Percentiles rank a stretch among this genome's conserved stretches.
These are phyloP conservation scores for Mesorhabditis sp. DNA, from an alignment of 2,888 invertebrate species.

Conservation along the genomic window DNA sequence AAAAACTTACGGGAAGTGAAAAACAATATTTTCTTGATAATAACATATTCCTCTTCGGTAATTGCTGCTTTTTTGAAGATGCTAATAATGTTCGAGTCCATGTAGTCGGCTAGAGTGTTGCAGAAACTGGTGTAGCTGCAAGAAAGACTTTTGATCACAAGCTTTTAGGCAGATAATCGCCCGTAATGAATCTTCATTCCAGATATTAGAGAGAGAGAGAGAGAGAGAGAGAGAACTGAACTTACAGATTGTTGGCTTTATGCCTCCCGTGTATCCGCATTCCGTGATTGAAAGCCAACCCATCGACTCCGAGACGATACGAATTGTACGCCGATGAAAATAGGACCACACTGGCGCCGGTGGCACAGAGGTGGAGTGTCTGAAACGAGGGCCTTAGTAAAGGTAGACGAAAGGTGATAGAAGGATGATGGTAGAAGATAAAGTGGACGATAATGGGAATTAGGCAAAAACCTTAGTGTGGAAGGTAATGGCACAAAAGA, in stretches of 20 bases:
- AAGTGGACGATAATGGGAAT: too few relatives aligned
- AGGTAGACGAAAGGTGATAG: too few relatives aligned
- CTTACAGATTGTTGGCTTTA: too few relatives aligned
- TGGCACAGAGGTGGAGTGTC: not conserved
- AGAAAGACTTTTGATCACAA: not conserved
- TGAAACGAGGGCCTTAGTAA: not conserved
- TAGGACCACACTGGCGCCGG: not conserved
- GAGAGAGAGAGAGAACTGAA: too few relatives aligned
- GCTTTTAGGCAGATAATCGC: too few relatives aligned
- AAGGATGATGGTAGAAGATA: too few relatives aligned
- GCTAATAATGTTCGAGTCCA: not conserved
- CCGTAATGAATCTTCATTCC: too few relatives aligned
- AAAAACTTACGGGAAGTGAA: not conserved
- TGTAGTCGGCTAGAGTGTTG: not conserved
- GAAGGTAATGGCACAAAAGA: too few relatives aligned
- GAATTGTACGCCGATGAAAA: not conserved
- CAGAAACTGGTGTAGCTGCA: not conserved
- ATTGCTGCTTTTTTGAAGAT: not conserved
- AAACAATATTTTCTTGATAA: not conserved
- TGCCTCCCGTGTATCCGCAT: not conserved
- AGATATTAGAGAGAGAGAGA: too few relatives aligned
- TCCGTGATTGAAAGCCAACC: conserved; percentile 1
- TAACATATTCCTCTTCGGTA: not conserved
- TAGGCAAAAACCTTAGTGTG: too few relatives aligned
- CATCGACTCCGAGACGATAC: conserved; percentile 2